phyloP scores from a whole-genome alignment of 2,797 vertebrate genomes.

The Sarcoramphus papa region DNA sequence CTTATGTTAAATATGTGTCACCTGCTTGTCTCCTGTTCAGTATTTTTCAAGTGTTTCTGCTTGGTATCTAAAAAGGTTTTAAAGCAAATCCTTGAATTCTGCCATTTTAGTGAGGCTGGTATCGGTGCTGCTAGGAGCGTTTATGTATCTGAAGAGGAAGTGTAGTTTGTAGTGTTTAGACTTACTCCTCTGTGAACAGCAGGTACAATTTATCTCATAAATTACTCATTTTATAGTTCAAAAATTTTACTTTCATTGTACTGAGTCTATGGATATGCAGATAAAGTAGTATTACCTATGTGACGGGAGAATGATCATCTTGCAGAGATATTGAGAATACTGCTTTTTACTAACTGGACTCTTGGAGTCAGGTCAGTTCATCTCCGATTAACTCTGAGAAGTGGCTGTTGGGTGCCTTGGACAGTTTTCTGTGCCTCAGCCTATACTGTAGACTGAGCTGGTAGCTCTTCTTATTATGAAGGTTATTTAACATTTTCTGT shows the following conservation, averaged over 20 bases:
- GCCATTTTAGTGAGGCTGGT: background rate
- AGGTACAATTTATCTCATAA: background rate
- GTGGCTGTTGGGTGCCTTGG: background rate
- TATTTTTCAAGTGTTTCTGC: background rate
- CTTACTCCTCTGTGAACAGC: background rate
- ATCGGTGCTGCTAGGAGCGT: background rate
- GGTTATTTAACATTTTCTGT: background rate
- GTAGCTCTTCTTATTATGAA: background rate
- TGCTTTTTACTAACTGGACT: background rate
- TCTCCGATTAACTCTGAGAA: background rate
- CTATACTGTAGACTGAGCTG: background rate
- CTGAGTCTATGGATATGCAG: background rate
- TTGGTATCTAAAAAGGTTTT: background rate
- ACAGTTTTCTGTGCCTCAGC: background rate
- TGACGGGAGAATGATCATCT: background rate
- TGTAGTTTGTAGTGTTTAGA: background rate
- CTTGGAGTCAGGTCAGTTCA: background rate
- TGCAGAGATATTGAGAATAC: background rate
- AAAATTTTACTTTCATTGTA: background rate
- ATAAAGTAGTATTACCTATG: background rate
- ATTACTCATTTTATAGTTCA: background rate
- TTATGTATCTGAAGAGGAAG: background rate
- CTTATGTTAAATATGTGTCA: background rate
- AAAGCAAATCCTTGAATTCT: background rate
- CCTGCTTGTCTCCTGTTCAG: background rate